phyloP scores from a whole-genome alignment of 2,113 vertebrate species.

The Istiophorus platypterus region DNA sequence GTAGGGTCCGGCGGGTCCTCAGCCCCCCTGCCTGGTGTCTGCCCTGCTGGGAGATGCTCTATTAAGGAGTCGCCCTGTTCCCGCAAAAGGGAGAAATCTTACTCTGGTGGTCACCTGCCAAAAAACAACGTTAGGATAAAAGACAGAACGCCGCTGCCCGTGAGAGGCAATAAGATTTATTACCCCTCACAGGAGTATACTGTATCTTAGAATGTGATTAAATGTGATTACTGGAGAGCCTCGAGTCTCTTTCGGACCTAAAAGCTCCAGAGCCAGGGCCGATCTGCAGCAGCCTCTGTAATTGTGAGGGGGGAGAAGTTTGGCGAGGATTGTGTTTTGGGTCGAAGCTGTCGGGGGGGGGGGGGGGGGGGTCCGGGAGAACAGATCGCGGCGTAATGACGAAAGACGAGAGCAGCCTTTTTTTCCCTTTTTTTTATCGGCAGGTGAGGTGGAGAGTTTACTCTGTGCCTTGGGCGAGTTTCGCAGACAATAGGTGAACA shows the following conservation, averaged over 20 bases:
- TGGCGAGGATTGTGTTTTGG: no score
- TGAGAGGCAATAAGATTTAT: slow-evolving; percentile 28
- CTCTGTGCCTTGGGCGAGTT: background rate
- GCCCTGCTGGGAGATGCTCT: slow-evolving; percentile 22
- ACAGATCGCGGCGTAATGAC: slow-evolving; percentile 1
- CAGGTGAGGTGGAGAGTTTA: background rate
- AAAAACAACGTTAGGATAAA: slow-evolving; percentile 7
- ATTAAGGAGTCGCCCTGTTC: slow-evolving; percentile 17
- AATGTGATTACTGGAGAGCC: background rate
- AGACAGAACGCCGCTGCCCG: slow-evolving; percentile 36
- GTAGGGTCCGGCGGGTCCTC: slow-evolving; percentile 37
- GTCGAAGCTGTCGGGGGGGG: no score
- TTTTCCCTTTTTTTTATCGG: no score
- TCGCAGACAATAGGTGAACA: background rate
- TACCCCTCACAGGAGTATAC: slow-evolving; percentile 21
- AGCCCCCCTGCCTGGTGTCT: slow-evolving; percentile 17
- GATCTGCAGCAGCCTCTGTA: background rate
- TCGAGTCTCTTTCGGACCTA: slow-evolving; percentile 1
- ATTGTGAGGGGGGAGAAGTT: background rate
- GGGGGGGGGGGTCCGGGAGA: background rate
- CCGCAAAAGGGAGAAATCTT: slow-evolving; percentile 18
- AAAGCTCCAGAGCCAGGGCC: no score
- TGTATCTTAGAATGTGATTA: slow-evolving; percentile 23
- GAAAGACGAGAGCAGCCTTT: background rate
- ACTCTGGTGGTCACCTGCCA: slow-evolving; percentile 13